Base-by-base conservation (phyloP, 2,113 vertebrate genomes). In the Pseudorhombus dupliciocellatus region DNA sequence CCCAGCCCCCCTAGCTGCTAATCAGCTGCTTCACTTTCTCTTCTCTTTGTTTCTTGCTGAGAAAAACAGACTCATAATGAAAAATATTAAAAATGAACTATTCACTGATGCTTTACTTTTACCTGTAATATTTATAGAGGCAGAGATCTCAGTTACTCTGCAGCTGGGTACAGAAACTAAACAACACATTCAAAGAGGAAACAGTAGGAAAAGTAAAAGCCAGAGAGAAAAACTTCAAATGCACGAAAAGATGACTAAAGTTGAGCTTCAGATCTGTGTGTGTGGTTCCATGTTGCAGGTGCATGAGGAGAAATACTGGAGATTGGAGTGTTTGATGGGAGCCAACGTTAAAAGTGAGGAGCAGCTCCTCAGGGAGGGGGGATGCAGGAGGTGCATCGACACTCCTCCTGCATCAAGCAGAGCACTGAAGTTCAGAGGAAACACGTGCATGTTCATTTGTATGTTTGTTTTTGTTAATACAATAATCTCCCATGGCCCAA, bases 11-110 rank as follows among this genome's bases (percentile, higher is more conserved):
- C 64, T 18, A 46, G 26, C 86, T 88, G 86, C 73, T 81, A 84
- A 79, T 87, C 81, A 83, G 65, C 37, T 70, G 60, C 70, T 81
- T 76, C 73, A 75, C n/a, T 77, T 77, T 79, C 70, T 76, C 58
- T 30, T 50, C 66, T 66, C 26, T 53, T 50, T 26, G 46, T 59
- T 68, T 37, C 52, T 21, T 51, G 51, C 34, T 60, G 44, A 34
- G 54, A 79, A 28, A 28, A 58, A 37, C 34, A 31, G 58, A n/a
- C 69, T 73, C 62, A 53, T 44, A 31, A 56, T 34, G 42, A 51
- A 40, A 34, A 5, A 28, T 28, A 3, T 20, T 18, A 48, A 40
- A 2, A 6, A 40, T 8, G 12, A 44, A 44, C 15, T 12, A 16
- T 48, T 20, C 18, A n/a, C 2, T n/a, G 4, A 46, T 4, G 4